Evolutionary conservation across 2,113 vertebrate species (phyloP).

Genomic region (Coracopsis vasa): DNA sequence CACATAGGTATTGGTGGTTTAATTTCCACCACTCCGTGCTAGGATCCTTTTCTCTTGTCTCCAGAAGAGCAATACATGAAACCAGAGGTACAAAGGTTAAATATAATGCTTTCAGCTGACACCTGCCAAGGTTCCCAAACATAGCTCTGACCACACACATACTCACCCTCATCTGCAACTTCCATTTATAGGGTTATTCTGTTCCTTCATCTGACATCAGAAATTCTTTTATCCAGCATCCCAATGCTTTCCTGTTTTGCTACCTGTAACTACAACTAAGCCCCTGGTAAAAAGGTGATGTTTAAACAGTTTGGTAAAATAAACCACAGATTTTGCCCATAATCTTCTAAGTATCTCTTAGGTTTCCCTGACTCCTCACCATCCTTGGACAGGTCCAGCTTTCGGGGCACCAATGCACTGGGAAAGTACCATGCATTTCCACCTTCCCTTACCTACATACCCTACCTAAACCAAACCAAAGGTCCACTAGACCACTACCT

Average conservation of each 20-base stretch:
- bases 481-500: background rate
- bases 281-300: background rate
- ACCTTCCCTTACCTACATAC: background rate
- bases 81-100: background rate
- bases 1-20: background rate
- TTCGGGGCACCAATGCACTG: background rate
- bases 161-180: background rate
- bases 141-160: background rate
- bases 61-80: background rate
- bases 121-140: background rate
- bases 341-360: background rate
- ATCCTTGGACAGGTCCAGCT: background rate
- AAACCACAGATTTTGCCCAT: background rate
- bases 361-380: background rate
- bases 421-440: background rate
- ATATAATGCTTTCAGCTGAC: background rate
- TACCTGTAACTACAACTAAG: background rate
- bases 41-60: background rate
- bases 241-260: background rate
- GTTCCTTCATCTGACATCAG: background rate
- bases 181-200: fast-evolving
- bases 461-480: background rate
- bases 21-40: background rate
- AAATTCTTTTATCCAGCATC: background rate
- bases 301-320: background rate